phyloP scores from a whole-genome alignment of 2,797 vertebrate genomes.

The Leucoraja ocellata region DNA sequence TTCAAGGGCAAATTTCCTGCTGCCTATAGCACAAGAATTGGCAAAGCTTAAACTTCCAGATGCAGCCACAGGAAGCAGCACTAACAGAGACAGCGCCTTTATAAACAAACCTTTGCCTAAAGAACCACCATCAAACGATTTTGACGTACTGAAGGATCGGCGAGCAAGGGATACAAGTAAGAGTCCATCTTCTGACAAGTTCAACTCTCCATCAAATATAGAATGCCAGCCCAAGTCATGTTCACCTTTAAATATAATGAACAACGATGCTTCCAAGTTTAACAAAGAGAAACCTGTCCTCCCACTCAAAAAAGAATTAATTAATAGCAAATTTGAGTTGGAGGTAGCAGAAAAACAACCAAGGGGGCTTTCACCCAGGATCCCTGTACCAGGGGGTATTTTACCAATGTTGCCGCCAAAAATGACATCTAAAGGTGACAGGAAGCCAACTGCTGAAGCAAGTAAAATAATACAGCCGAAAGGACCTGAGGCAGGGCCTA shows the following conservation, averaged over 20 bases:
- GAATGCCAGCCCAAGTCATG: slow-evolving; percentile 60
- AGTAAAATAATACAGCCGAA: slow-evolving; percentile 56
- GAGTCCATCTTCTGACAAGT: slow-evolving; percentile 46
- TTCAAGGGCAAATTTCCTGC: slow-evolving; percentile 83
- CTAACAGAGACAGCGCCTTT: slow-evolving; percentile 58
- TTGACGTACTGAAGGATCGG: slow-evolving; percentile 79
- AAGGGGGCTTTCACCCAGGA: slow-evolving; percentile 76
- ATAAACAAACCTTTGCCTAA: slow-evolving; percentile 80
- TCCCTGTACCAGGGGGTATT: slow-evolving; percentile 67
- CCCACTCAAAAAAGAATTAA: slow-evolving; percentile 86
- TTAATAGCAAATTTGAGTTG: slow-evolving; percentile 80
- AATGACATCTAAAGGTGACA: slow-evolving; percentile 62
- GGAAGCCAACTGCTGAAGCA: slow-evolving; percentile 50
- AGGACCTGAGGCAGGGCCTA: slow-evolving; percentile 91
- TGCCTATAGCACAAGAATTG: slow-evolving; percentile 81
- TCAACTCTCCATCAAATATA: slow-evolving; percentile 49
- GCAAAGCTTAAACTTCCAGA: slow-evolving; percentile 72
- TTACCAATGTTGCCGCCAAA: slow-evolving; percentile 72
- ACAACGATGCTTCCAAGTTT: neutral
- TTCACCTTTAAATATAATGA: slow-evolving; percentile 53
- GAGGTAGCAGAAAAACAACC: slow-evolving; percentile 72
- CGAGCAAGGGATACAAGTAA: slow-evolving; percentile 65
- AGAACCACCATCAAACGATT: slow-evolving; percentile 59
- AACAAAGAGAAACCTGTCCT: slow-evolving; percentile 84
- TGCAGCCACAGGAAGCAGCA: slow-evolving; percentile 41